These are phyloP conservation scores for Euproctis similis DNA, from an alignment of 2,888 invertebrate genomes.

Conservation along the genomic window DNA sequence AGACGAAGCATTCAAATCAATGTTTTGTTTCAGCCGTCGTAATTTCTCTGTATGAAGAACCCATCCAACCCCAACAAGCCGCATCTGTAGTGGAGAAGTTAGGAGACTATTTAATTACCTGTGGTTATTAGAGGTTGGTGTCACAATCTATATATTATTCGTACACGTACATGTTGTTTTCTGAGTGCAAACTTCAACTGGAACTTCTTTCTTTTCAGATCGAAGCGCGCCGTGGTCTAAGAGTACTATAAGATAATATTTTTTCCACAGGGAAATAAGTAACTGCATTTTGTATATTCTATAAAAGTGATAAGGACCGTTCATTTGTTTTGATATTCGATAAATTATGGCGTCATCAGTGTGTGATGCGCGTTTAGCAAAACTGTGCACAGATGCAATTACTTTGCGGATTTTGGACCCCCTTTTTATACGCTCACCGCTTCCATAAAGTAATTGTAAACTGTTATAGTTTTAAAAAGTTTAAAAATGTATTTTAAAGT, in stretches of 20 bases:
- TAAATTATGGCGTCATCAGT: slow-evolving; percentile 69
- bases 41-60: slow-evolving; percentile 95
- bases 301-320: slow-evolving; percentile 76
- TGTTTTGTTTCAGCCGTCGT: slow-evolving; percentile 86
- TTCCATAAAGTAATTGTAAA: slow-evolving; percentile 66
- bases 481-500: slow-evolving; percentile 63
- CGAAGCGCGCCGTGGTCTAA: slow-evolving; percentile 75
- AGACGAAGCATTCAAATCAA: slow-evolving; percentile 8
- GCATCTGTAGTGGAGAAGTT: slow-evolving; percentile 97
- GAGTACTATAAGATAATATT: slow-evolving; percentile 77
- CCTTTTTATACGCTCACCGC: slow-evolving; percentile 74
- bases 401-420: slow-evolving; percentile 70
- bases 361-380: slow-evolving; percentile 66
- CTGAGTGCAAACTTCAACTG: slow-evolving; percentile 7
- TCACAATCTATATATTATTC: background rate
- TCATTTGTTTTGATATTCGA: slow-evolving; percentile 75
- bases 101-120: slow-evolving; percentile 97
- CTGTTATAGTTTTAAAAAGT: slow-evolving; percentile 56
- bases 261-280: slow-evolving; percentile 77
- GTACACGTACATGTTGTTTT: background rate
- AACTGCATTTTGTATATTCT: slow-evolving; percentile 78
- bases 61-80: slow-evolving; percentile 97
- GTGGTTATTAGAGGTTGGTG: slow-evolving; percentile 91
- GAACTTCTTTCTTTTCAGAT: slow-evolving; percentile 56
- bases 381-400: slow-evolving; percentile 63